These are phyloP conservation scores for Drosophila setosimentum DNA, from an alignment of 2,888 invertebrate genomes.

Conservation along the genomic window DNA sequence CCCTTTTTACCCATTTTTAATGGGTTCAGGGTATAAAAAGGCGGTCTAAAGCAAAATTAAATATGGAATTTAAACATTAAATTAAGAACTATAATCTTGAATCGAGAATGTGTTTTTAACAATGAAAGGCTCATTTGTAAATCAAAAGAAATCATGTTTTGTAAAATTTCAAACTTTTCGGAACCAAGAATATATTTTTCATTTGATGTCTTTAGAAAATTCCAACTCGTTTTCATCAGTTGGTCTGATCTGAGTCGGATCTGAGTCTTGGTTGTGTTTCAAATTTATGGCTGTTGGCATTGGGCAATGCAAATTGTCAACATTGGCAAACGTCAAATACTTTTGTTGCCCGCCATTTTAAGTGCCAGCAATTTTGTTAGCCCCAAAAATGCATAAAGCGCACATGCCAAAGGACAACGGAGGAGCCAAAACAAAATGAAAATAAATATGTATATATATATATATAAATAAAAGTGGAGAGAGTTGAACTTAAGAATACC, in stretches of 20 bases:
- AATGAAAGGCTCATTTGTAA: background rate
- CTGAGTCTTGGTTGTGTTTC: constrained; percentile 63
- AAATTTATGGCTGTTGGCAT: constrained; percentile 73
- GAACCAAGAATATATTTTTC: background rate
- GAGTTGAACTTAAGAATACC: background rate
- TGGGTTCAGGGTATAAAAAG: no score
- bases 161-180: background rate
- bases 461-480: background rate
- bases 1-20: no score
- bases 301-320: constrained; percentile 63
- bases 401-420: constrained; percentile 6
- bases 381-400: constrained; percentile 52
- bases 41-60: background rate
- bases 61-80: background rate
- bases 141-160: background rate
- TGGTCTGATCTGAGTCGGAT: constrained; percentile 38
- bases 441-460: background rate
- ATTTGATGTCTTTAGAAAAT: constrained; percentile 3
- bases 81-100: background rate
- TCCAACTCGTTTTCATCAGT: constrained; percentile 20
- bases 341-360: constrained; percentile 47
- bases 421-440: background rate
- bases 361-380: constrained; percentile 58
- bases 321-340: constrained; percentile 62
- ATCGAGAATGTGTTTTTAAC: background rate